A percentile compares a stretch with the other conserved stretches of the same genome.
Conservation (phyloP, 2,113 vertebrate genomes). For the Psilopsiagon aurifrons region DNA sequence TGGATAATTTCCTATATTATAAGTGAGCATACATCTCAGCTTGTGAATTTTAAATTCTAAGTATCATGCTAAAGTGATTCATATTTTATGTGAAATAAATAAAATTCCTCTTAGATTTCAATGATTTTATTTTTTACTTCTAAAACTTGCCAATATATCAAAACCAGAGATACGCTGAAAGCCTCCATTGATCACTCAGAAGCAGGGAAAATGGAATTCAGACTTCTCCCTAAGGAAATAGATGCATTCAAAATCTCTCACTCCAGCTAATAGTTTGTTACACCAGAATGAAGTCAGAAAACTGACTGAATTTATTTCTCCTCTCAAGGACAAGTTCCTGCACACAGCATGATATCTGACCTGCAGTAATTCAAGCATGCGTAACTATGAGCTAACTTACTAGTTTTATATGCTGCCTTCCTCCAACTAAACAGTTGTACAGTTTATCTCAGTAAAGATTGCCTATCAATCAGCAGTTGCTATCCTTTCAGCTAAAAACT, state of each 20-base stretch:
- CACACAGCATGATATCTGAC: neutral
- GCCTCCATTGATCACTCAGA: neutral
- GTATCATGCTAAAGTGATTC: neutral
- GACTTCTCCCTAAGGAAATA: neutral
- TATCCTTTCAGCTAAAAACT: neutral
- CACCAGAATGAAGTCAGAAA: conserved; percentile 9
- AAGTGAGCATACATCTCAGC: neutral
- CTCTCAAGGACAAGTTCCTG: conserved; percentile 15
- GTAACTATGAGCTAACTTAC: neutral
- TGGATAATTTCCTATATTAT: neutral
- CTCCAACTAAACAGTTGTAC: neutral
- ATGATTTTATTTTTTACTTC: neutral
- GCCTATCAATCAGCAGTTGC: neutral
- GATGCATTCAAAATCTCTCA: neutral
- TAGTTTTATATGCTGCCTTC: neutral
- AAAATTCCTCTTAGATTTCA: neutral
- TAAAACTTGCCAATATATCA: neutral
- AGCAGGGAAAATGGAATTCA: conserved; percentile 4
- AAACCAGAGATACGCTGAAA: neutral
- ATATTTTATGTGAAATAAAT: neutral
- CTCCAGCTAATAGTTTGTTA: neutral
- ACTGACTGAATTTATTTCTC: neutral
- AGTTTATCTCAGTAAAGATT: neutral
- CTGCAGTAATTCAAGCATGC: neutral
- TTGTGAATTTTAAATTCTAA: neutral